Percentiles rank a stretch among this genome's conserved stretches.
phyloP scores from a whole-genome alignment of 1,140 invertebrate species.

The Hylaeus anthracinus region DNA sequence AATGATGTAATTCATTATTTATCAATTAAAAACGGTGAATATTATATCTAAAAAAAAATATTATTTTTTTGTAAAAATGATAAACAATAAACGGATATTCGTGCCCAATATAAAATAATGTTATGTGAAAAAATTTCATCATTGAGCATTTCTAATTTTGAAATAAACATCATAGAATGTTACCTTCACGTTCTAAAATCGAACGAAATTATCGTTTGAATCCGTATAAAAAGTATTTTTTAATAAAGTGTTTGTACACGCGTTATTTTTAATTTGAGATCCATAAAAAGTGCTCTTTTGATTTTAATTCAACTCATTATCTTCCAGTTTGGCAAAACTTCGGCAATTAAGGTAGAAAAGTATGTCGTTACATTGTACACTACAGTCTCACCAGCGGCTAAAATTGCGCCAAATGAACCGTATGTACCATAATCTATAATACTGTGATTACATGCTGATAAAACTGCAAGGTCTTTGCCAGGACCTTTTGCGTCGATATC shows the following conservation, averaged over 20 bases:
- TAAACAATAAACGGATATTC: background rate
- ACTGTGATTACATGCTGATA: slow-evolving; percentile 85
- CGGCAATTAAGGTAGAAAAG: slow-evolving; percentile 81
- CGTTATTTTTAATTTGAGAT: slow-evolving; percentile 16
- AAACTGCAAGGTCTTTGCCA: slow-evolving; percentile 84
- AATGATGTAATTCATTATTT: slow-evolving; percentile 10
- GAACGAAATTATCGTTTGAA: slow-evolving; percentile 22
- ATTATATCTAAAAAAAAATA: background rate
- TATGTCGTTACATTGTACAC: slow-evolving; percentile 83
- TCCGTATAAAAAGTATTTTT: slow-evolving; percentile 32
- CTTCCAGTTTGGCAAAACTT: slow-evolving; percentile 82
- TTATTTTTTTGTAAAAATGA: background rate
- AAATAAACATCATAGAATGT: slow-evolving; percentile 13
- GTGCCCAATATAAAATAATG: slow-evolving; percentile 12
- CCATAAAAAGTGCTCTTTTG: slow-evolving; percentile 29
- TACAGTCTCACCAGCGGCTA: slow-evolving; percentile 84
- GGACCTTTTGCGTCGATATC: slow-evolving; percentile 77
- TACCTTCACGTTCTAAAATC: slow-evolving; percentile 11
- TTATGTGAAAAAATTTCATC: slow-evolving; percentile 12
- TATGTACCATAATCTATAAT: slow-evolving; percentile 87
- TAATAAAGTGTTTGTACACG: slow-evolving; percentile 34
- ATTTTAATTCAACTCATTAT: slow-evolving; percentile 75
- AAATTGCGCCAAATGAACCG: slow-evolving; percentile 86
- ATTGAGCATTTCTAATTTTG: slow-evolving; percentile 17
- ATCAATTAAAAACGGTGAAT: background rate